Evolutionary conservation across 1,140 invertebrate genomes (phyloP).

Genomic region (Yoshiicerus persimilis): DNA sequence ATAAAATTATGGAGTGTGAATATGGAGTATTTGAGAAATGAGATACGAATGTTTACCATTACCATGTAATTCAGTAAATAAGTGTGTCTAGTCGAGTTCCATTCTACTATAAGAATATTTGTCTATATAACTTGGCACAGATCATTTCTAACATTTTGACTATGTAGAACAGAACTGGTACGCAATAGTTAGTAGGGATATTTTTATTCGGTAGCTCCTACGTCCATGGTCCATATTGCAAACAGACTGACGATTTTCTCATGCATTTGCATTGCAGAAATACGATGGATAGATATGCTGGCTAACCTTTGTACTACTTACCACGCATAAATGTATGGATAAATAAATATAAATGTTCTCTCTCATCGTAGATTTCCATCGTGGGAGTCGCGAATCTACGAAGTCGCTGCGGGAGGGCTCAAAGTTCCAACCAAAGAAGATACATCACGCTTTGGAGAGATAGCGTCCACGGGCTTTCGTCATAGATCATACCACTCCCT

Average conservation of each 20-base stretch:
- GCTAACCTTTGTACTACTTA: constrained; percentile 45
- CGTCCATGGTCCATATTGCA: neutral
- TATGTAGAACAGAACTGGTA: neutral
- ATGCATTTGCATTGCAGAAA: neutral
- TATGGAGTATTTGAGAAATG: neutral
- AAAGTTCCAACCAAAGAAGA: constrained; percentile 54
- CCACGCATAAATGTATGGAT: constrained; percentile 34
- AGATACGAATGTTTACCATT: neutral
- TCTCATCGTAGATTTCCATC: constrained; percentile 69
- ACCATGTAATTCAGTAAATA: neutral
- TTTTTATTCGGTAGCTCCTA: neutral
- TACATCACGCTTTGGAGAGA: constrained; percentile 48
- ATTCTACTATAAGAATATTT: too few species aligned
- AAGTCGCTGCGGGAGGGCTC: constrained; percentile 82
- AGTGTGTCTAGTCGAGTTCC: too few species aligned
- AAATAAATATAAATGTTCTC: neutral
- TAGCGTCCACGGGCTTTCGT: constrained; percentile 33
- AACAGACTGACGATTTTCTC: neutral
- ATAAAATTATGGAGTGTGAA: neutral
- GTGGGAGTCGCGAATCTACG: constrained; percentile 93
- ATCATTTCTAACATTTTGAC: neutral
- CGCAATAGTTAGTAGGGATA: neutral
- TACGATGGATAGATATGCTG: neutral
- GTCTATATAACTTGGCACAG: neutral
- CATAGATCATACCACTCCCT: constrained; percentile 45